These are phyloP conservation scores for Mustela nigripes DNA, from an alignment of 2,113 vertebrate genomes.

Conservation along the genomic window DNA sequence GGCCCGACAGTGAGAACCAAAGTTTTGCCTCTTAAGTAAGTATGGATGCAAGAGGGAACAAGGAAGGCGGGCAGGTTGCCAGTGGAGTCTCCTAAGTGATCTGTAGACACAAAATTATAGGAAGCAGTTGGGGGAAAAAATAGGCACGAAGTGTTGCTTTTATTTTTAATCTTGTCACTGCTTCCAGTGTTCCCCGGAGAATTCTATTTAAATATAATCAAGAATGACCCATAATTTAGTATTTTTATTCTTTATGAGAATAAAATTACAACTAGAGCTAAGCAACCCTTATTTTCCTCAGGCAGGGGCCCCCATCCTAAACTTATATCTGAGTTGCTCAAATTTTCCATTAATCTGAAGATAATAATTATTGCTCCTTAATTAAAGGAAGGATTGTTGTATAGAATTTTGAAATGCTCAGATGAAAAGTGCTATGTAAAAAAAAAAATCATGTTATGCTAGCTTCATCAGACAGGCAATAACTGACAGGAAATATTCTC, in stretches of 20 bases:
- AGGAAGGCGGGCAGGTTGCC: background rate
- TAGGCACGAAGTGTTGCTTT: background rate
- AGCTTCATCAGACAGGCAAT: slow-evolving; percentile 28
- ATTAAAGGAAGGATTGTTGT: background rate
- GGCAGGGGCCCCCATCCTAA: background rate
- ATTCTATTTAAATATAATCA: slow-evolving; percentile 57
- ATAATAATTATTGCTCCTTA: slow-evolving; percentile 10
- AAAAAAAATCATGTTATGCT: slow-evolving; percentile 34
- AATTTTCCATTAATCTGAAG: slow-evolving; percentile 49
- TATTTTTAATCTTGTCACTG: slow-evolving; percentile 64
- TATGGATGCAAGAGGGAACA: background rate
- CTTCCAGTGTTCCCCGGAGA: slow-evolving; percentile 52
- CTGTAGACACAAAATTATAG: background rate
- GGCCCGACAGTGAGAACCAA: background rate
- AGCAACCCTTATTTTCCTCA: background rate
- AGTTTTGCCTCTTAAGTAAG: background rate
- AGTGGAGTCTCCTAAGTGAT: background rate
- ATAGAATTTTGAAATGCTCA: slow-evolving; percentile 44
- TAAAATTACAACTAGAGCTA: slow-evolving; percentile 31
- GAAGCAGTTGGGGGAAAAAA: background rate
- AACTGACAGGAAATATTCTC: slow-evolving; percentile 68
- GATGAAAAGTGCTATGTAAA: slow-evolving; percentile 21
- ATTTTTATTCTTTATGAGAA: slow-evolving; percentile 58
- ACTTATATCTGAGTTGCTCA: background rate
- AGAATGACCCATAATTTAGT: slow-evolving; percentile 35